Percentiles rank a stretch among this genome's conserved stretches.
phyloP scores from a whole-genome alignment of 2,113 vertebrate species.

The Climacteris rufus region DNA sequence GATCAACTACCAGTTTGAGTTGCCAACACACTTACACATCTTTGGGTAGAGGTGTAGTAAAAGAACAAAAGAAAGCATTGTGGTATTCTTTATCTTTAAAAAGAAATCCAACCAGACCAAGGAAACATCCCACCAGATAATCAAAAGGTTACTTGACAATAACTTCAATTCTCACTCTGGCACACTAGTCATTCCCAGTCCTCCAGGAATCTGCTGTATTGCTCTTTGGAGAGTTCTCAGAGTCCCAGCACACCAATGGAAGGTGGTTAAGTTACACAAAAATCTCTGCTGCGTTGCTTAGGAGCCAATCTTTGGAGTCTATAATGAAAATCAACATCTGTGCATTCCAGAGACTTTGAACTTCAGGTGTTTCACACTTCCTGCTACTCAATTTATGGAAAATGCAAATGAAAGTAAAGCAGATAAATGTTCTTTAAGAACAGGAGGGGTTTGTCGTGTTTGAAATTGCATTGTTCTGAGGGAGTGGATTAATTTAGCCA shows the following conservation, averaged over 20 bases:
- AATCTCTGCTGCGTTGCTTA: constrained; percentile 34
- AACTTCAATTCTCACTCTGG: background rate
- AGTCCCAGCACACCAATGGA: background rate
- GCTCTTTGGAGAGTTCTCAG: constrained; percentile 32
- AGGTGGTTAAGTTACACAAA: constrained; percentile 46
- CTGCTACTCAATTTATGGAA: constrained; percentile 67
- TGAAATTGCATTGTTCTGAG: constrained; percentile 30
- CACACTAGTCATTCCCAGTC: background rate
- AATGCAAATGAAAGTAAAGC: constrained; percentile 62
- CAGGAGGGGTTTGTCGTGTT: constrained; percentile 43
- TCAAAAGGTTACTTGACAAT: constrained; percentile 60
- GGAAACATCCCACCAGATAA: constrained; percentile 34
- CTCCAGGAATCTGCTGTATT: background rate
- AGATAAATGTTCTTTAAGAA: constrained; percentile 62
- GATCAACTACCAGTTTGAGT: background rate
- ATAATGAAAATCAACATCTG: constrained; percentile 26
- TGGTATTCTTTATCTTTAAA: background rate
- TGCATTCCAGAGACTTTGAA: constrained; percentile 62
- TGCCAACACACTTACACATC: background rate
- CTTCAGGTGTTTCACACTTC: constrained; percentile 70
- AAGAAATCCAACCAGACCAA: background rate
- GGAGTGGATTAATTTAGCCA: constrained; percentile 55
- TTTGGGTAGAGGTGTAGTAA: background rate
- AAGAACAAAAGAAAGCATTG: constrained; percentile 10
- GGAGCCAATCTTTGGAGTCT: constrained; percentile 25